Evolutionary conservation across 2,113 vertebrate species (phyloP).

Genomic region (Tupaia chinensis): DNA sequence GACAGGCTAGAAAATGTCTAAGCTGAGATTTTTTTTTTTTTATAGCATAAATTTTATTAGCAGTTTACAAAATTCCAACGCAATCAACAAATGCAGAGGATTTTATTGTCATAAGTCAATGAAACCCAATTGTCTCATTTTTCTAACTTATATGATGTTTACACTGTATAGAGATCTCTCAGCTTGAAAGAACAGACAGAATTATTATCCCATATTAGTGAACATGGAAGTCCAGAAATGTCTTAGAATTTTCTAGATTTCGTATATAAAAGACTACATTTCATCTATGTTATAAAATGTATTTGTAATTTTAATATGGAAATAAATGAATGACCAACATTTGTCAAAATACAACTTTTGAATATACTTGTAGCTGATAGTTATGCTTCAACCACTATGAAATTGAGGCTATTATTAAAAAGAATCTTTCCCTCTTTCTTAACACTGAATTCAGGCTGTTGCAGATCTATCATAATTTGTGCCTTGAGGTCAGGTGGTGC

Average conservation of each 20-base stretch:
- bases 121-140: not conserved
- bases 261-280: not conserved
- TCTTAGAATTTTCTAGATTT: constrained; percentile 20
- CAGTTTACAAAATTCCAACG: not conserved
- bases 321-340: not conserved
- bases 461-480: constrained; percentile 89
- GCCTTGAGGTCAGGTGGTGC: constrained; percentile 90
- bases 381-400: constrained; percentile 89
- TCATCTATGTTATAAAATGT: not conserved
- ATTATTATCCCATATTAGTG: not conserved
- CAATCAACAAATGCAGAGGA: not conserved
- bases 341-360: constrained; percentile 35
- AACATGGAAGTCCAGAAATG: not conserved
- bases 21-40: not conserved
- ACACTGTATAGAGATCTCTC: not conserved
- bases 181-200: not conserved
- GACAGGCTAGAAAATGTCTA: not conserved
- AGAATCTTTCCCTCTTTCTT: constrained; percentile 90
- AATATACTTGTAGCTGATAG: not conserved
- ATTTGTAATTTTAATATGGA: constrained; percentile 36
- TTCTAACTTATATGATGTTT: not conserved
- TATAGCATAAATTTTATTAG: not conserved
- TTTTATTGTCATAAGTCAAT: not conserved
- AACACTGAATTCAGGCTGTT: constrained; percentile 90
- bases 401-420: constrained; percentile 92